phyloP scores from a whole-genome alignment of 2,888 invertebrate genomes.

The Himalopsyche anomala region DNA sequence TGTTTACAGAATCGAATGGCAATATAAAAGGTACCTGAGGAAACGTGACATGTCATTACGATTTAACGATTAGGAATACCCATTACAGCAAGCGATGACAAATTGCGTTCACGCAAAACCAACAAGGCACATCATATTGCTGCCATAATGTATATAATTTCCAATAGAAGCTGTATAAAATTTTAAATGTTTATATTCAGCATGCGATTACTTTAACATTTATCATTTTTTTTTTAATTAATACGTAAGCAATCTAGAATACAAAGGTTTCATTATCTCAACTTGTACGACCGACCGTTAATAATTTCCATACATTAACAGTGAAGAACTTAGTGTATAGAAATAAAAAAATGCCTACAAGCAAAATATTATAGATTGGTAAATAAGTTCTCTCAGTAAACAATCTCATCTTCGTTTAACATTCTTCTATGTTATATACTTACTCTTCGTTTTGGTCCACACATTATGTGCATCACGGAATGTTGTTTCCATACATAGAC shows the following conservation, averaged over 20 bases:
- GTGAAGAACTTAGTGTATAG: too few species aligned
- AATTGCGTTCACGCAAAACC: neutral
- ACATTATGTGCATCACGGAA: slow-evolving; percentile 8
- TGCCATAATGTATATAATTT: neutral
- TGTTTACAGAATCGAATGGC: neutral
- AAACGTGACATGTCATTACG: neutral
- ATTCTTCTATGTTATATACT: slow-evolving; percentile 7
- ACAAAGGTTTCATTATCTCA: too few species aligned
- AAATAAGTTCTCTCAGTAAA: neutral
- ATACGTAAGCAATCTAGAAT: too few species aligned
- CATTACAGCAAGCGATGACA: neutral
- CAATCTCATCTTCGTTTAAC: slow-evolving; percentile 13
- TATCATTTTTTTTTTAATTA: too few species aligned
- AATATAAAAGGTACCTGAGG: neutral
- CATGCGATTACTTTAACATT: too few species aligned
- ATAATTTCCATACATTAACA: too few species aligned
- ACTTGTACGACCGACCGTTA: too few species aligned
- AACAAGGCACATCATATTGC: neutral
- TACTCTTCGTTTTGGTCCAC: slow-evolving; percentile 35
- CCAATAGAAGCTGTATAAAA: neutral
- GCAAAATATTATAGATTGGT: too few species aligned
- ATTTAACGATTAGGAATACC: neutral
- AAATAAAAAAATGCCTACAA: too few species aligned
- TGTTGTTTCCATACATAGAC: slow-evolving; percentile 24
- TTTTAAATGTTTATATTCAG: neutral